Evolutionary conservation across 2,888 invertebrate genomes (phyloP), one percentile per base, ranked within the genome.

Genomic region (Trachelus tabidus): DNA sequence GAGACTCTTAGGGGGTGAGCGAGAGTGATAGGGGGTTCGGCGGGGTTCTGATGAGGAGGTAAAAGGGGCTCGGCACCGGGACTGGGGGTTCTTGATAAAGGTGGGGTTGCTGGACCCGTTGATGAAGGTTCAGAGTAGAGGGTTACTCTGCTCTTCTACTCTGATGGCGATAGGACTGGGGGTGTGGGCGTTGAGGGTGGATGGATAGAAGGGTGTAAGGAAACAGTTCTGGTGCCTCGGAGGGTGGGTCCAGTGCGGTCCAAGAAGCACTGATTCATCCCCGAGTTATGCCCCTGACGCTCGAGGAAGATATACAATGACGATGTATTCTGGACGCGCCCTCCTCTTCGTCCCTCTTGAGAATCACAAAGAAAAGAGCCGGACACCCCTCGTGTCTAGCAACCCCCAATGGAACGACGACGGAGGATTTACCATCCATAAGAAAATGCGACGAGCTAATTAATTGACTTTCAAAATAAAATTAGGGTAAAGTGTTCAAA

Each of bases 61-160:
- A 71, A 73, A n/a, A 73, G 81, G 78, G 83, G 84, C 81, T 81
- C 68, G 80, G 81, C 81, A 85, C 85, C 56, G 23, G 84, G 82
- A 85, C 88, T 85, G 87, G 87, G 88, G 86, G 88, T 88, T 88
- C 88, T 88, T 88, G 89, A 89, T 89, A 89, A 89, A 89, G 89
- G 88, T 90, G 89, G 90, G 89, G 90, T 90, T 85, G 87, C 84
- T 87, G 87, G 90, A 91, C 89, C 91, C 90, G 90, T 89, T 91
- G 91, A 91, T 91, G 91, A 91, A 91, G 91, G 91, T 91, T 91
- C 90, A 90, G 88, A 86, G 88, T 87, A 89, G 89, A 89, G 91
- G 90, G 90, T 90, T 89, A 88, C 90, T 89, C 84, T 85, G 89
- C 89, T 90, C 90, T 90, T 90, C 90, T 89, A 89, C 89, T 86